Base-by-base conservation (phyloP, 2,888 invertebrate species). In the Urechis unicinctus region DNA sequence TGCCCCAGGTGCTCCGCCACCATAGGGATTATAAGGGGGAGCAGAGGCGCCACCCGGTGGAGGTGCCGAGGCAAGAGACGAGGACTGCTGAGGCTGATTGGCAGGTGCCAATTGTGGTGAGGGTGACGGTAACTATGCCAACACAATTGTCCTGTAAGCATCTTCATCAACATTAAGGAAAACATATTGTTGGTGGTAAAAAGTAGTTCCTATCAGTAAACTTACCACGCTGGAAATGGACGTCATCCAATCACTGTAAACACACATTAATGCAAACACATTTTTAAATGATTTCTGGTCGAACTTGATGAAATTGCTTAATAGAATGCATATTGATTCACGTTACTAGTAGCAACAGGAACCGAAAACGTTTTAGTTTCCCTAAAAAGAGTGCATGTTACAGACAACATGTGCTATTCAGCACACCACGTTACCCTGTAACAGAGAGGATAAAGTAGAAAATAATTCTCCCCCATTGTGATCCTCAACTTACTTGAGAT, bases 161-260 rank as follows among this genome's bases (percentile, higher is more conserved):
- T 53, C 21, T 30, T 26, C 28, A 30, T 22, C 2, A 46, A 47
- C 29, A 30, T n/a, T 21, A 47, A 53, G 31, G 1, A 21, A 22
- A 30, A 53, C 28, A 13, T 30, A 45, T 21, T 13, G 5, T 17
- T 17, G 21, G 2, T 36, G 4, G 31, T 31, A 25, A 36, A 6
- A 17, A 36, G 17, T 9, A 50, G 21, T 17, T 5, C 4, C 21
- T 28, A 42, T 26, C 28, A 36, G 25, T 24, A 9, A 17, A 50
- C 56, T 59, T 22, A 59, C 59, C 29, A 46, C 51, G 29, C 51
- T 52, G 22, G 31, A 41, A 13, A 59, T 59, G 25, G 46, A 44
- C 31, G 26, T 47, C 31, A 59, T 56, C 59, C 59, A 59, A 9
- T 56, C 46, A 28, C 59, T 59, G 50, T 13, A 52, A 52, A 28